Conservation (phyloP, 2,888 invertebrate species). For the Sphaerophoria rueppellii region DNA sequence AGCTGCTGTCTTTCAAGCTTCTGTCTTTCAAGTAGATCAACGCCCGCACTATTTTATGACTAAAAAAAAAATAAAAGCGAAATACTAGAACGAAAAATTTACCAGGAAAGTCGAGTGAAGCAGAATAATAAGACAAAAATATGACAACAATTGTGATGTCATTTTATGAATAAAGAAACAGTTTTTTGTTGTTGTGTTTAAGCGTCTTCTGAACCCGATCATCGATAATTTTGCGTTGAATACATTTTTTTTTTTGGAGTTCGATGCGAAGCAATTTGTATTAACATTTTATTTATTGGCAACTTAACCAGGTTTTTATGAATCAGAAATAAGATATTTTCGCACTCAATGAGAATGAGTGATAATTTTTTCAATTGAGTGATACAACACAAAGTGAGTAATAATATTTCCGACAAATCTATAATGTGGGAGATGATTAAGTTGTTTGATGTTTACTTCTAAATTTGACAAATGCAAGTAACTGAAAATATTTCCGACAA, state of each 20-base stretch:
- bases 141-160: constrained; percentile 26
- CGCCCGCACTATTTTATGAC: constrained; percentile 62
- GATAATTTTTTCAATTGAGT: not conserved
- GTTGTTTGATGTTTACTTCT: not conserved
- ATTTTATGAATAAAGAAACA: constrained; percentile 6
- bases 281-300: constrained; percentile 8
- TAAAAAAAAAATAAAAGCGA: constrained; percentile 10
- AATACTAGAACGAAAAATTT: constrained; percentile 23
- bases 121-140: not conserved
- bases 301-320: not conserved
- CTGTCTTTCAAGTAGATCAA: constrained; percentile 41
- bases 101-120: not conserved
- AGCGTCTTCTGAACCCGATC: constrained; percentile 11
- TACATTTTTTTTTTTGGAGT: not conserved
- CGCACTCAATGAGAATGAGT: constrained; percentile 5
- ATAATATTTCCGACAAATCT: not conserved
- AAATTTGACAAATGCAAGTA: not conserved
- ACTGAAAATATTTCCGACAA: not conserved
- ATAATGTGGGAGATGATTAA: constrained; percentile 13
- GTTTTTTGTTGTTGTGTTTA: not conserved
- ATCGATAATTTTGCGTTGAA: not conserved
- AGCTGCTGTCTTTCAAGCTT: constrained; percentile 34
- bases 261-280: not conserved
- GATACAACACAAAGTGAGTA: not conserved
- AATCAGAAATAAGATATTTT: not conserved